Conservation (phyloP, 2,888 invertebrate species). For the Rhamnusium bicolor region DNA sequence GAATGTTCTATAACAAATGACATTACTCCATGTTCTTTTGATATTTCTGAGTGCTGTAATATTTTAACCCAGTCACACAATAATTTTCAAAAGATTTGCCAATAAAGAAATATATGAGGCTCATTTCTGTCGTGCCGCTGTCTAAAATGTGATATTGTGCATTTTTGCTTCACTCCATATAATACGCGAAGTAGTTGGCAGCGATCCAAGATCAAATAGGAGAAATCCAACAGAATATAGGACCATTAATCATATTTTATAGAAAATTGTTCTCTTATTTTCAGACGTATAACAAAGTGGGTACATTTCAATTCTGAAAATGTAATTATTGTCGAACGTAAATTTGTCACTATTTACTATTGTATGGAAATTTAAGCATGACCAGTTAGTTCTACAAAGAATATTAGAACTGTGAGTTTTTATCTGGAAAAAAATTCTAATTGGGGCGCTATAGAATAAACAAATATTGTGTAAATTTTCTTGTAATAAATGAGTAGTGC, state of each 20-base stretch:
- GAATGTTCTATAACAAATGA: too few relatives aligned
- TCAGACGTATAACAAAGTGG: neutral
- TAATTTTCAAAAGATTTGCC: constrained; percentile 15
- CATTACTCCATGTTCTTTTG: too few relatives aligned
- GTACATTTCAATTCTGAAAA: neutral
- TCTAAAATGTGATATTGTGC: constrained; percentile 22
- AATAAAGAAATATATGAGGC: constrained; percentile 27
- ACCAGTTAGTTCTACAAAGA: neutral
- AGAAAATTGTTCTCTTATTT: constrained; percentile 14
- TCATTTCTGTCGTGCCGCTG: constrained; percentile 15
- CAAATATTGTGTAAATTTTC: too few relatives aligned
- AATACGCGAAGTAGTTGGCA: constrained; percentile 27
- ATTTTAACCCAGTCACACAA: neutral
- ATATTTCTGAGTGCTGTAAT: neutral
- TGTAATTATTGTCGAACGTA: constrained; percentile 8
- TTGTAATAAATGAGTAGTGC: too few relatives aligned
- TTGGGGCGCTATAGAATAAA: neutral
- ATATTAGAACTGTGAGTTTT: neutral
- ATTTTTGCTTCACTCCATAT: constrained; percentile 26
- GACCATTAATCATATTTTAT: constrained; percentile 29
- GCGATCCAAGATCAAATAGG: constrained; percentile 27
- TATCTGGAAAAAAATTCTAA: neutral
- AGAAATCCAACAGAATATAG: constrained; percentile 21
- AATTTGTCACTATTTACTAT: neutral
- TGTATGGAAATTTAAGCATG: neutral